These are phyloP conservation scores for Drosophila pallidifrons DNA, from an alignment of 1,140 invertebrate species.

Conservation along the genomic window DNA sequence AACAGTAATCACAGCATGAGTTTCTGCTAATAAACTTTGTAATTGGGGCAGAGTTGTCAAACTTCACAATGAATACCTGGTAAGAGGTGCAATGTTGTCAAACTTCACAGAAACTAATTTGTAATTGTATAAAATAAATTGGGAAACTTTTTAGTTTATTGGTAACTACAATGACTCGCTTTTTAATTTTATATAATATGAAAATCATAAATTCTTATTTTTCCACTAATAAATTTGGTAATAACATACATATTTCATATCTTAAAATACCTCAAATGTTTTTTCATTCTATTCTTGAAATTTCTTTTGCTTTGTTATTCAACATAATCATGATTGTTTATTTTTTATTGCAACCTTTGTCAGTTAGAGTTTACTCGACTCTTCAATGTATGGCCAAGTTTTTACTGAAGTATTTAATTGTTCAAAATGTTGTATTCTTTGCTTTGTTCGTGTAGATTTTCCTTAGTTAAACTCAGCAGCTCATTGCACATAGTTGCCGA, in stretches of 20 bases:
- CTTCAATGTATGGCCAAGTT: neutral
- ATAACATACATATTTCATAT: too few relatives aligned
- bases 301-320: neutral
- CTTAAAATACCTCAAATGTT: too few relatives aligned
- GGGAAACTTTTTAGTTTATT: too few relatives aligned
- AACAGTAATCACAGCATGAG: neutral
- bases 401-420: neutral
- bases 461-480: neutral
- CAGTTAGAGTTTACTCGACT: neutral
- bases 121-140: too few relatives aligned
- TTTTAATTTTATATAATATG: too few relatives aligned
- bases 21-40: conserved; percentile 1
- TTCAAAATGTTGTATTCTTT: neutral
- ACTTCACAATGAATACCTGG: too few relatives aligned
- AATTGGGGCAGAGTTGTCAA: too few relatives aligned
- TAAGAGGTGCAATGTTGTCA: too few relatives aligned
- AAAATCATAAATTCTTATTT: too few relatives aligned
- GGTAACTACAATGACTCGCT: too few relatives aligned
- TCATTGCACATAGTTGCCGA: neutral
- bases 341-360: neutral
- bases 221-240: too few relatives aligned
- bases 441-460: neutral
- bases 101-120: too few relatives aligned
- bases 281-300: neutral
- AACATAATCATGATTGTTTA: neutral